Evolutionary conservation across 2,113 vertebrate genomes (phyloP), one percentile per base, ranked within the genome.

Genomic region (Leucoraja erinaceus): DNA sequence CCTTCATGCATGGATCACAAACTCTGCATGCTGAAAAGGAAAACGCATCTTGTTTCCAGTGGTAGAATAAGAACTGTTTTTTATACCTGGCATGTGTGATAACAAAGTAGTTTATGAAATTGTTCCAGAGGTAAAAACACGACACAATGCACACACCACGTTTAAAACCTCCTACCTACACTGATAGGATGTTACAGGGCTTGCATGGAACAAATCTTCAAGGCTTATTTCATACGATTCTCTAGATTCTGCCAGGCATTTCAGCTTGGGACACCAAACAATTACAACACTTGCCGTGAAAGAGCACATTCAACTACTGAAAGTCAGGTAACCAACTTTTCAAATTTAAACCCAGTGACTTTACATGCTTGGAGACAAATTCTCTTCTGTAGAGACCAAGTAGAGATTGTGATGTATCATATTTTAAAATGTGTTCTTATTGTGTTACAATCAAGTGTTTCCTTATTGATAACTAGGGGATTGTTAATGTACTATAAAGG

Each of bases 1-100:
- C 66, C 90, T 91, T 38, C 68, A 25, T 72, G 90, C 90, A 91
- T 91, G 63, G 90, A 91, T 91, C 68, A 72, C 90, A 47, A 91
- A 54, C 66, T 70, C 68, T 10, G 66, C 66, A 72, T 91, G 90
- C 90, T 54, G 33, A 38, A 28, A 84, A 72, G 66, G 33, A 72
- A 91, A 91, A 47, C 28, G 66, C 90, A 91, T 91, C 90, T 66
- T 11, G 9, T 72, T 91, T 70, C 31, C 68, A 47, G 31, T 91
- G 66, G 18, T 91, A 91, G 20, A 91, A 47, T 54, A 38, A 25
- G 38, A 28, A 72, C 18, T 72, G n/a, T 90, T 90, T 90, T 90
- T 66, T 70, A 72, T 91, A 91, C 90, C 68, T 38, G 90, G 90
- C 66, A 91, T 22, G 88, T 91, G 88, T 47, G 66, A 72, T 54